Evolutionary conservation across 1,140 invertebrate genomes (phyloP), one percentile per base, ranked within the genome.

Genomic region (Cheumatopsyche charites): DNA sequence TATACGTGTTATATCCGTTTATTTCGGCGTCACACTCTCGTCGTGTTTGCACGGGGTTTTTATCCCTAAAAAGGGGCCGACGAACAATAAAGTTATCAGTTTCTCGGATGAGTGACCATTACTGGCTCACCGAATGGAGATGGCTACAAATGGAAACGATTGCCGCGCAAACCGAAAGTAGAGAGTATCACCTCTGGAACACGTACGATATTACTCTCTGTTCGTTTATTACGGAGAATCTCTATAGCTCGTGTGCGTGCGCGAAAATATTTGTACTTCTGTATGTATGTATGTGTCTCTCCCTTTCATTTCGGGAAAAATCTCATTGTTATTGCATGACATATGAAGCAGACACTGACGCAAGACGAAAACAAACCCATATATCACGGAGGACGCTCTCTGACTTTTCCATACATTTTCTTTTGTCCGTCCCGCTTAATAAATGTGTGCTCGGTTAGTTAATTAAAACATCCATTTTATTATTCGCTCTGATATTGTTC

Each of bases 31-130:
- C 42, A 26, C 21, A 21, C 25, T 17, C 45, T 42, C 23, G 17
- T 23, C 63, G 66, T 42, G 25, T 55, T 55, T 68, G 66, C 55
- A 19, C 42, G 29, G 29, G 29, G 47, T 68, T 68, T 58, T 52
- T 55, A 55, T 36, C 26, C 66, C 13, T n/a, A 45, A 67, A 68
- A 66, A 68, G 55, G 66, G 66, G 42, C 73, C 23, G 61, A 67
- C 70, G 69, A 74, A 74, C 73, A 74, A 74, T 55, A 65, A 65
- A 71, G 73, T 74, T 74, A 74, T 74, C 73, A 58, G 65, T 71
- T 68, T 74, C 49, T 74, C 73, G 66, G 73, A 68, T 74, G 73
- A 74, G 65, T 58, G 66, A 62, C 73, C 73, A 68, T 69, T 69
- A 49, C 65, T 47, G 15, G 25, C 23, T 3, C 29, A 9, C 29